These are phyloP conservation scores for Netelia melanura DNA, from an alignment of 2,888 invertebrate species.

Conservation along the genomic window DNA sequence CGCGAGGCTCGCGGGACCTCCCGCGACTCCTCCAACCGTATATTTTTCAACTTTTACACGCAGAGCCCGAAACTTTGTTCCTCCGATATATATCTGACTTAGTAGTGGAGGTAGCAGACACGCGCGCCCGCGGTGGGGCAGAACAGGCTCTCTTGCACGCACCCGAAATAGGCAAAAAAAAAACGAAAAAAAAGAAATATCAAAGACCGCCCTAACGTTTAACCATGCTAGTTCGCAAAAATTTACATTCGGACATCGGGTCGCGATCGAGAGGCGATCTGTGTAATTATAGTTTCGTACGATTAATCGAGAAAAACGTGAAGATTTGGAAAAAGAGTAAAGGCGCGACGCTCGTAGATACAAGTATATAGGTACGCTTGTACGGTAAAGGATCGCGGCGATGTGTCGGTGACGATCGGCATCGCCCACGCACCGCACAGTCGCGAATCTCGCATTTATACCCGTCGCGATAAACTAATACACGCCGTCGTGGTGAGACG, in stretches of 20 bases:
- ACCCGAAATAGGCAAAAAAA: constrained; percentile 17
- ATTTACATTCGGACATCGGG: constrained; percentile 1
- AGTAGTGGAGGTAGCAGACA: constrained; percentile 40
- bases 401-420: constrained; percentile 47
- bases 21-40: constrained; percentile 26
- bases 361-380: background rate
- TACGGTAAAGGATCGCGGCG: constrained; percentile 6
- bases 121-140: constrained; percentile 42
- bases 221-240: constrained; percentile 38
- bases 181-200: background rate
- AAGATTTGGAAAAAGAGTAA: no score
- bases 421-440: constrained; percentile 60
- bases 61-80: constrained; percentile 51
- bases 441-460: constrained; percentile 57
- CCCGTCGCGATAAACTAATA: constrained; percentile 52
- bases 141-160: constrained; percentile 61
- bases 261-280: constrained; percentile 12
- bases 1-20: constrained; percentile 34
- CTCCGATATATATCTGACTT: background rate
- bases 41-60: constrained; percentile 66
- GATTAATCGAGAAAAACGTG: background rate
- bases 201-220: constrained; percentile 41
- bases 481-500: constrained; percentile 52
- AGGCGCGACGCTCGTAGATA: background rate
- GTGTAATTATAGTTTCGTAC: background rate